Conservation (phyloP, 2,797 vertebrate genomes). For the Rhodeus uyekii region DNA sequence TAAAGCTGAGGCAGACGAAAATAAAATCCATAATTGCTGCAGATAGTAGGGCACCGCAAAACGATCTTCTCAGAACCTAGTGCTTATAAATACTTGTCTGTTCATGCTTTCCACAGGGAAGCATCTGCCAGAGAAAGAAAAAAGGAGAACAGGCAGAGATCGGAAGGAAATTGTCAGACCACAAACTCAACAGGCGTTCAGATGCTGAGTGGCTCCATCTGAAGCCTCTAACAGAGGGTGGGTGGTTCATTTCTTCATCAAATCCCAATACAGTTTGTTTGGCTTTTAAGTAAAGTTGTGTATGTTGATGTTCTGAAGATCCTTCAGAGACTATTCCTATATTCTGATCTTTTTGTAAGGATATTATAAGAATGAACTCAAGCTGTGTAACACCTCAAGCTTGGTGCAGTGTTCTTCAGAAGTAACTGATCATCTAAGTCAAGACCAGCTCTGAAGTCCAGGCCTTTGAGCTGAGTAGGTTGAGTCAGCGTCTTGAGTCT, state of each 20-base stretch:
- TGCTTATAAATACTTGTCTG: background rate
- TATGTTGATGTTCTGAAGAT: background rate
- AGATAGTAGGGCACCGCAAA: background rate
- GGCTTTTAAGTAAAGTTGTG: background rate
- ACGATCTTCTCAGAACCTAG: background rate
- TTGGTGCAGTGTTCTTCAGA: background rate
- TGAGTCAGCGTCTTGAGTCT: background rate
- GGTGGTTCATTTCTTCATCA: conserved; percentile 19
- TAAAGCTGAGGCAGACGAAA: background rate
- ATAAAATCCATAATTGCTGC: background rate
- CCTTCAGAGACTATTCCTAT: too few relatives aligned
- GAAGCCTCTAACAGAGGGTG: conserved; percentile 84
- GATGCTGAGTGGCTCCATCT: conserved; percentile 96
- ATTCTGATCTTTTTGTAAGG: background rate
- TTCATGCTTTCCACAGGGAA: conserved; percentile 61
- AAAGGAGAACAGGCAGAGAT: conserved; percentile 82
- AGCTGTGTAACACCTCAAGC: background rate
- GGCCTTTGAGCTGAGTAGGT: background rate
- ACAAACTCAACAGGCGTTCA: conserved; percentile 90
- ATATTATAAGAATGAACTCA: background rate
- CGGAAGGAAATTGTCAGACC: conserved; percentile 93
- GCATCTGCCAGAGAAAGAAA: conserved; percentile 76
- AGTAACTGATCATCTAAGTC: background rate
- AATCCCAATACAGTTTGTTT: background rate
- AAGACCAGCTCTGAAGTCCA: background rate